Evolutionary conservation across 1,140 invertebrate species (phyloP), one percentile per base, ranked within the genome.

Genomic region (Drosophila arawakana): DNA sequence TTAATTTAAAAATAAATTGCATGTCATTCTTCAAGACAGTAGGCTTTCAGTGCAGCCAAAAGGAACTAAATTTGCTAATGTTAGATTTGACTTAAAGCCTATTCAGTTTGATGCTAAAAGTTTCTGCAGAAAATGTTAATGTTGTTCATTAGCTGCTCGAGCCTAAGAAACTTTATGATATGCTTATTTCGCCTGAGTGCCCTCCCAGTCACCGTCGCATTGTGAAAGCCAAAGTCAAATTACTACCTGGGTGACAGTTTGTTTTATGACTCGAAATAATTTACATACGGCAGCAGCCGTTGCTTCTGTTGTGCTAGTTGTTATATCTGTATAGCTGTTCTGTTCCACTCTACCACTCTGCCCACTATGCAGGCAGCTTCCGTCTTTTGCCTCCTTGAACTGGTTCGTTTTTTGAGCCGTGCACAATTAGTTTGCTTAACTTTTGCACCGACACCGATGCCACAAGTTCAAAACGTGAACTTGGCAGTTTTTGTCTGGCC

Each of bases 261-360:
- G 72, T 57, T 79, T 83, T 79, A 72, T 82, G 62, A 68, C 58
- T 39, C 55, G 69, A 78, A 79, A 79, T 82, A 83, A 82, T 82
- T 74, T 65, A 82, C 66, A 68, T 39, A 68, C 47, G 46, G 41
- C 59, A 50, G 57, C 63, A 57, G 63, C 21, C 25, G 41, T 18
- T 37, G 63, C 50, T 65, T 13, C n/a, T 55, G 49, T 55, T 52
- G 18, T 34, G 30, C 25, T 49, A 61, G 44, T 61, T 37, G 44
- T 34, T 47, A 13, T 35, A n/a, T 55, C 21, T 11, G n/a, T 30
- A 59, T 44, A 54, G 50, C 30, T 15, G 30, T 54, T 34, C 18
- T 8, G 9, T 35, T 7, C 50, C 34, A 35, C 7, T n/a, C 25
- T 30, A 10, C 25, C 5, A 46, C 6, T 46, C 2, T 63, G 47